Base-by-base conservation (phyloP, 2,113 vertebrate genomes). In the Recurvirostra avosetta region DNA sequence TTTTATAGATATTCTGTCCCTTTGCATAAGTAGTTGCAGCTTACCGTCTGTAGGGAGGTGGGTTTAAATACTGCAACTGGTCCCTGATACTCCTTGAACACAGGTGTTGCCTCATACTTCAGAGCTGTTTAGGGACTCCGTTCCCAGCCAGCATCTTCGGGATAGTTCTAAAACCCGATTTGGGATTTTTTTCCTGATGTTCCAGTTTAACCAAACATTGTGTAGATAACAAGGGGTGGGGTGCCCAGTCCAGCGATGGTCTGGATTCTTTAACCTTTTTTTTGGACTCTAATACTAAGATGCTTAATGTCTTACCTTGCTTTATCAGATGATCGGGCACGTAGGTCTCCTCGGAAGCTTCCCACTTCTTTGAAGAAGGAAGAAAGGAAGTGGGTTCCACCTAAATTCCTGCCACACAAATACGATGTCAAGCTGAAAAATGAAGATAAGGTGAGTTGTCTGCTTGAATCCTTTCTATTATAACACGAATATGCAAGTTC, bases 401-500 rank as follows among this genome's bases (percentile, higher is more conserved):
- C 99, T 50, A 99, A 99, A 95, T 99, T 99, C 94, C 98, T 99
- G 95, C 99, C 99, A 58, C 99, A 99, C 93, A 99, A 99, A 89
- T 99, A 99, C 0, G 99, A 99, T 40, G 99, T 99, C 62, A 99
- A 99, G 97, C 98, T 99, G 71, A 98, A 99, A 86, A 99, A 96
- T 56, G 99, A 99, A 96, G 99, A 99, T 68, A 99, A 99, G 98
- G 99, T 99, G 75, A 96, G 98, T 87, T 83, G 40, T 34, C 26
- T 32, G 5, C 66, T 91, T 50, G 25, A 20, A 27, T 86, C 26
- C 6, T 89, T 76, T 82, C 20, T 73, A 6, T 38, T 55, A 9
- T 6, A 58, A 43, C 3, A 2, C 14, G 26, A 87, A 38, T 47
- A 15, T 71, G 5, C 8, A 50, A 56, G 30, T 38, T 82, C 40